phyloP scores from a whole-genome alignment of 2,888 invertebrate genomes.

The Drosophila diplacantha region DNA sequence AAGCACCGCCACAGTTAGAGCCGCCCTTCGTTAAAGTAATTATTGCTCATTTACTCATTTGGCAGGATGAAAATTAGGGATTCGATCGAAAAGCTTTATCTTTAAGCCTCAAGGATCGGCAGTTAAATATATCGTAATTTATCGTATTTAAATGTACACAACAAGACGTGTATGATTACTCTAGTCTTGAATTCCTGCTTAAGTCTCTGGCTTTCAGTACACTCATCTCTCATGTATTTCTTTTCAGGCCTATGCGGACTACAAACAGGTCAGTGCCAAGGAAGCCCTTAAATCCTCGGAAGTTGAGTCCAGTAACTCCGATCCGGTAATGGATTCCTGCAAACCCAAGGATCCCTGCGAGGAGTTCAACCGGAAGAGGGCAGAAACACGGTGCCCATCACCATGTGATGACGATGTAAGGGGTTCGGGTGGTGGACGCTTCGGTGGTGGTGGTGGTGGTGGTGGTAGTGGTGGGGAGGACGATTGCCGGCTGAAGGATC shows the following conservation, averaged over 20 bases:
- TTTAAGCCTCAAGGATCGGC: no score
- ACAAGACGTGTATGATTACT: no score
- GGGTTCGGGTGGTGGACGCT: neutral
- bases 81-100: neutral
- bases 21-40: conserved; percentile 43
- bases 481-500: conserved; percentile 30
- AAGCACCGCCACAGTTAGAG: conserved; percentile 21
- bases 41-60: neutral
- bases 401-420: neutral
- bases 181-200: neutral
- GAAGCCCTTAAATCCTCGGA: conserved; percentile 59
- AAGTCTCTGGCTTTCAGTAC: neutral
- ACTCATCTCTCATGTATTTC: neutral
- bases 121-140: neutral
- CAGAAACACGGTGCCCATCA: conserved; percentile 15
- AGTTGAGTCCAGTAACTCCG: conserved; percentile 19
- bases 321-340: conserved; percentile 13
- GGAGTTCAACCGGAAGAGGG: conserved; percentile 48
- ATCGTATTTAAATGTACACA: no score
- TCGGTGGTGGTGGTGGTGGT: neutral
- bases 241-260: conserved; percentile 42
- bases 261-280: conserved; percentile 40
- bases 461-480: conserved; percentile 19
- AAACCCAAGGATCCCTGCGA: conserved; percentile 51
- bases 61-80: neutral